Evolutionary conservation across 2,888 invertebrate genomes (phyloP).

Genomic region (Drosophila glabriapex): DNA sequence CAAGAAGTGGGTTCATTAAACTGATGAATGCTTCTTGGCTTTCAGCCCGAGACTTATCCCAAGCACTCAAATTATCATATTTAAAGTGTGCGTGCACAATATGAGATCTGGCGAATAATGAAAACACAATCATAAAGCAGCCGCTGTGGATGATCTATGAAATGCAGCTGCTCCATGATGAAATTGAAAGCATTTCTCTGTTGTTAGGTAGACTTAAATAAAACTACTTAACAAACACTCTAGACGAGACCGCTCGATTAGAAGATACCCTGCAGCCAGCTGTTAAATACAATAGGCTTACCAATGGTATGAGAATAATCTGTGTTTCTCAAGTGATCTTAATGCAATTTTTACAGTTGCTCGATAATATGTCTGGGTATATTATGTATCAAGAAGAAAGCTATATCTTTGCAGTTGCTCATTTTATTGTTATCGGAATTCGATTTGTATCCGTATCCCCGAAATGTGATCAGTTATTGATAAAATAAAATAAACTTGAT

Average conservation of each 20-base stretch:
- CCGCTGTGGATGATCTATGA: not conserved
- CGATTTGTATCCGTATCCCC: not conserved
- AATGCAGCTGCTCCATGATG: not conserved
- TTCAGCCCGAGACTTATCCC: conserved; percentile 10
- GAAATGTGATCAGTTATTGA: not conserved
- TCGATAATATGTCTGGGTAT: not conserved
- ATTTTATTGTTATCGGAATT: not conserved
- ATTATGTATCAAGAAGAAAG: not conserved
- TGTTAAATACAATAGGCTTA: not conserved
- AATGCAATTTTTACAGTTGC: not conserved
- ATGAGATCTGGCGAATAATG: conserved; percentile 4
- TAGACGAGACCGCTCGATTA: not conserved
- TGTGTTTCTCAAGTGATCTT: not conserved
- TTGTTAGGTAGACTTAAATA: not conserved
- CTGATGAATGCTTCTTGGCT: conserved; percentile 39
- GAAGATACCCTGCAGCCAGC: not conserved
- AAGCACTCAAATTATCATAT: conserved; percentile 15
- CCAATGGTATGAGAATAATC: not conserved
- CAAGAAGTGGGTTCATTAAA: conserved; percentile 57
- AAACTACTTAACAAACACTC: not conserved
- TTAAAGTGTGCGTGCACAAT: not conserved
- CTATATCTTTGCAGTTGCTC: not conserved
- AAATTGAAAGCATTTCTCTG: not conserved
- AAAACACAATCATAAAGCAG: not conserved
- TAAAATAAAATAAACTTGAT: not conserved